phyloP scores from a whole-genome alignment of 2,888 invertebrate species.

The Stegana nigrithorax region DNA sequence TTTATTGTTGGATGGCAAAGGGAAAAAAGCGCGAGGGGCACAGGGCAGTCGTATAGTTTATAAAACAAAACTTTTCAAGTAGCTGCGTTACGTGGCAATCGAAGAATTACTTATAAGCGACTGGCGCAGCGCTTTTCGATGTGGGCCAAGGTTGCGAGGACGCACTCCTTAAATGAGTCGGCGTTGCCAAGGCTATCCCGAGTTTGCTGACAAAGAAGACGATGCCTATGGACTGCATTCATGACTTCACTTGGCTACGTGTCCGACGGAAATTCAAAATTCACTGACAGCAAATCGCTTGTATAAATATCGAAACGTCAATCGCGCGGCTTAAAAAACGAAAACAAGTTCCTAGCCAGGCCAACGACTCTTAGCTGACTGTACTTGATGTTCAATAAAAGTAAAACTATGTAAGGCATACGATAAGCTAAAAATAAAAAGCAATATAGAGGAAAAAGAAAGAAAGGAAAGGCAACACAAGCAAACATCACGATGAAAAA shows the following conservation, averaged over 20 bases:
- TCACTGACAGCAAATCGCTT: too few relatives aligned
- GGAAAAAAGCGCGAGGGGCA: too few relatives aligned
- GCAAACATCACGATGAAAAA: not conserved
- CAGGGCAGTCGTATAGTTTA: too few relatives aligned
- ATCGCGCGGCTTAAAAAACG: conserved; percentile 34
- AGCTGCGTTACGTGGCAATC: not conserved
- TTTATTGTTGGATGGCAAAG: conserved; percentile 3
- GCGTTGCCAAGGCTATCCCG: too few relatives aligned
- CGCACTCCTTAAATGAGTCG: not conserved
- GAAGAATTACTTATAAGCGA: too few relatives aligned
- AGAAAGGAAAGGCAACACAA: not conserved
- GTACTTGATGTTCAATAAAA: conserved; percentile 51
- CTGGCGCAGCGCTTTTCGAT: too few relatives aligned
- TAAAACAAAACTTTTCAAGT: conserved; percentile 14
- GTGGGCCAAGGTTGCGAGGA: too few relatives aligned
- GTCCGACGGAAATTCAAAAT: too few relatives aligned
- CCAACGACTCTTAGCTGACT: not conserved
- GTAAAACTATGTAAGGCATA: conserved; percentile 57
- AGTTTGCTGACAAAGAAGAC: too few relatives aligned
- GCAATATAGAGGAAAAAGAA: not conserved
- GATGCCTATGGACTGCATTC: too few relatives aligned
- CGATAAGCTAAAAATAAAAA: conserved; percentile 31
- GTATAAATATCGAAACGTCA: conserved; percentile 4
- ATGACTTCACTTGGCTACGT: too few relatives aligned
- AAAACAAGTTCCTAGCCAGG: conserved; percentile 33